Percentiles rank a stretch among this genome's conserved stretches.
These are phyloP conservation scores for Labroides dimidiatus DNA, from an alignment of 2,797 vertebrate species.

Conservation along the genomic window DNA sequence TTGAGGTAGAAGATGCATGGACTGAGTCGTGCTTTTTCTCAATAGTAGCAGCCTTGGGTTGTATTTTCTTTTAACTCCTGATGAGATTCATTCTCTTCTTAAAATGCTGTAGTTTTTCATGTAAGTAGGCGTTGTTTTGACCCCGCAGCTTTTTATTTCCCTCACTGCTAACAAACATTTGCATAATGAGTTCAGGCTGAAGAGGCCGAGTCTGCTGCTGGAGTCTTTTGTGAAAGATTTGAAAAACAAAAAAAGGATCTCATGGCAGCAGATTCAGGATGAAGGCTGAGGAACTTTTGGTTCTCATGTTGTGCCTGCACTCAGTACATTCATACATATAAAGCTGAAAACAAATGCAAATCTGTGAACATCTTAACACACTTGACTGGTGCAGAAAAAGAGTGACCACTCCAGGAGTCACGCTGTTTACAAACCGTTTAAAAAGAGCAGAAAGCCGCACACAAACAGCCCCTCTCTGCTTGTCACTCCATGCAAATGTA, in stretches of 20 bases:
- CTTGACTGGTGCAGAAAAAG: neutral
- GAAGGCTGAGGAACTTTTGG: neutral
- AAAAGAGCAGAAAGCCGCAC: constrained; percentile 1
- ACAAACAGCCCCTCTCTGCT: neutral
- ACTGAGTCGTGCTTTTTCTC: neutral
- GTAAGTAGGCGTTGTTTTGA: neutral
- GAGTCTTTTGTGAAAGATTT: neutral
- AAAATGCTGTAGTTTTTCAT: neutral
- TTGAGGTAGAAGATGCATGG: too few relatives aligned
- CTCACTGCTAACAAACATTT: neutral
- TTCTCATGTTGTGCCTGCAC: neutral
- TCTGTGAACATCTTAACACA: neutral
- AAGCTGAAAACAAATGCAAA: neutral
- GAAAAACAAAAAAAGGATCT: neutral
- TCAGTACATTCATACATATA: neutral
- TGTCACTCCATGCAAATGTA: constrained; percentile 12
- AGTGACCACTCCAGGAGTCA: constrained; percentile 5
- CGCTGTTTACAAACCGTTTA: neutral
- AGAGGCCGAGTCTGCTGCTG: neutral
- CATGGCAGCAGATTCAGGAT: neutral
- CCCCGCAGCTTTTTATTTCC: neutral
- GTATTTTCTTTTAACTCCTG: neutral
- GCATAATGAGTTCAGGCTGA: neutral
- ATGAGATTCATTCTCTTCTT: neutral
- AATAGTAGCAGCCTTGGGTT: neutral